These are phyloP conservation scores for Cotesia glomerata DNA, from an alignment of 1,140 invertebrate genomes.

Conservation along the genomic window DNA sequence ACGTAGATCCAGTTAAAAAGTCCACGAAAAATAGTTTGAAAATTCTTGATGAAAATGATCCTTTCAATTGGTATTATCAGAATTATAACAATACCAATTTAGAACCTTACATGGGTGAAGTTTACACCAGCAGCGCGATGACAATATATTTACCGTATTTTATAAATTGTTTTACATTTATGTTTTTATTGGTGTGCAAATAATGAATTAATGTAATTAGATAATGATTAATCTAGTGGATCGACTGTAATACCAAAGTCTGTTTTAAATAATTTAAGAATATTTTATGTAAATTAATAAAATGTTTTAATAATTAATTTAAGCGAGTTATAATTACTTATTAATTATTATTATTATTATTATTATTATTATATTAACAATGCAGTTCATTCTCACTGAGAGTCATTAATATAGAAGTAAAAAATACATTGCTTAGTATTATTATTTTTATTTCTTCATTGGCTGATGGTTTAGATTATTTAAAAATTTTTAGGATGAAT, in stretches of 20 bases:
- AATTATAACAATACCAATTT: conserved; percentile 78
- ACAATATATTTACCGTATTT: background rate
- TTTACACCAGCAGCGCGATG: conserved; percentile 37
- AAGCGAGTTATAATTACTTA: background rate
- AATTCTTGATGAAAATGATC: conserved; percentile 28
- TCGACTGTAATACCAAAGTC: conserved; percentile 1
- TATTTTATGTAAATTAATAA: conserved; percentile 4
- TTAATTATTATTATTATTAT: background rate
- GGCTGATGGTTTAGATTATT: conserved; percentile 25
- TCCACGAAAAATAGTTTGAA: background rate
- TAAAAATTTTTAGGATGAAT: conserved; percentile 8
- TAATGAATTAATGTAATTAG: background rate
- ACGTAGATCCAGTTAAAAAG: conserved; percentile 11
- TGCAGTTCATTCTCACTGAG: conserved; percentile 25
- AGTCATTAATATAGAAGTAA: conserved; percentile 19
- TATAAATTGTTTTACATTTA: conserved; percentile 22
- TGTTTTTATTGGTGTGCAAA: background rate
- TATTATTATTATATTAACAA: conserved; percentile 19
- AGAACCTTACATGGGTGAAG: conserved; percentile 68
- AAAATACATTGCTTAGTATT: conserved; percentile 31
- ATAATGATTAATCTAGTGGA: too few relatives aligned
- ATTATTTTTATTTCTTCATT: conserved; percentile 7
- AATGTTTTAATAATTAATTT: background rate
- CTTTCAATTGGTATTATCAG: conserved; percentile 78
- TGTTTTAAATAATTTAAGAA: background rate